These are phyloP conservation scores for Saturnia japonica DNA, from an alignment of 2,888 invertebrate species.

Conservation along the genomic window DNA sequence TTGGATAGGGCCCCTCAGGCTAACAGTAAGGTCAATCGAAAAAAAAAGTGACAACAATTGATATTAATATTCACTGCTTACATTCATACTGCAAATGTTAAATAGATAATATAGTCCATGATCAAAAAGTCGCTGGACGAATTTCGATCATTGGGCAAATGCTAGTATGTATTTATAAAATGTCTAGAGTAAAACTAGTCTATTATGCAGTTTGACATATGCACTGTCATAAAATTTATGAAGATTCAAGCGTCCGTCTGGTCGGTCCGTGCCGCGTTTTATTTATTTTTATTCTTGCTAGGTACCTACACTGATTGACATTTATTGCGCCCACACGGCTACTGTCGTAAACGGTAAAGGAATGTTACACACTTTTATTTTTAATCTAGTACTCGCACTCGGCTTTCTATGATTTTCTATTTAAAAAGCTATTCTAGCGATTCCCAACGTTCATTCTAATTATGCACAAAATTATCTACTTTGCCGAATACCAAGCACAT, in stretches of 20 bases:
- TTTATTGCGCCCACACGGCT: slow-evolving; percentile 33
- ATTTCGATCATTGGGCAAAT: no score
- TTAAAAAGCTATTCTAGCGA: neutral
- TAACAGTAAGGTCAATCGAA: no score
- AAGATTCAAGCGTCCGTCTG: slow-evolving; percentile 22
- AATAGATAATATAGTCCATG: no score
- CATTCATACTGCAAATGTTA: no score
- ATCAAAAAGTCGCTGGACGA: no score
- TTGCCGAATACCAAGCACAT: no score
- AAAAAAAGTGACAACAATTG: no score
- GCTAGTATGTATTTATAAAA: no score
- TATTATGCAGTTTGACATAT: neutral
- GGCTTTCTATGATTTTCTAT: slow-evolving; percentile 3
- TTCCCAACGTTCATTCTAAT: no score
- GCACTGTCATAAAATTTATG: slow-evolving; percentile 23
- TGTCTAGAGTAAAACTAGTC: neutral
- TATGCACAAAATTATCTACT: no score
- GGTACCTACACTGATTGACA: slow-evolving; percentile 40
- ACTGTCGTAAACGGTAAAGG: slow-evolving; percentile 22
- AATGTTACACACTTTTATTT: slow-evolving; percentile 3
- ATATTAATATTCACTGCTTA: no score
- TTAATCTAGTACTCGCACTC: neutral
- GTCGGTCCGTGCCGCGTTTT: slow-evolving; percentile 26
- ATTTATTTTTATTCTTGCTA: slow-evolving; percentile 36
- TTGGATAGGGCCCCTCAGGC: no score